Percentiles rank a stretch among this genome's conserved stretches.
Conservation (phyloP, 1,140 invertebrate genomes). For the Neodiprion fabricii region DNA sequence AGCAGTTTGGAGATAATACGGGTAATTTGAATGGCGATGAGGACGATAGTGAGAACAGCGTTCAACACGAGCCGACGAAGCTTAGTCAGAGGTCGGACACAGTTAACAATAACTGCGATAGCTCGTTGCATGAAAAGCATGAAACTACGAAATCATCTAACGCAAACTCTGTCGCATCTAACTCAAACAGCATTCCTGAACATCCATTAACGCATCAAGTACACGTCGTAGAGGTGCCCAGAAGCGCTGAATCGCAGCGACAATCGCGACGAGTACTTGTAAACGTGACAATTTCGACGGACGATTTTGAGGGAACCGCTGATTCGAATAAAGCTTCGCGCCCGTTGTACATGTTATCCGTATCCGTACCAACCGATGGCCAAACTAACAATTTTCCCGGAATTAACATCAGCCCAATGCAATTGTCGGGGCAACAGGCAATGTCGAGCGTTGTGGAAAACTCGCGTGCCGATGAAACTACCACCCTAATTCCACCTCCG, state of each 20-base stretch:
- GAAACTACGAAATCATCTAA: constrained; percentile 20
- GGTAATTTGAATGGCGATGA: background rate
- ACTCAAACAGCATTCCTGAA: background rate
- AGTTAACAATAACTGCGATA: background rate
- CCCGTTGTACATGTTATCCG: constrained; percentile 75
- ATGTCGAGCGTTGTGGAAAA: constrained; percentile 34
- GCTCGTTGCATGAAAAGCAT: constrained; percentile 20
- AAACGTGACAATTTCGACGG: constrained; percentile 77
- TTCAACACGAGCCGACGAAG: background rate
- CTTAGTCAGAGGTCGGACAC: background rate
- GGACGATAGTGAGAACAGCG: background rate
- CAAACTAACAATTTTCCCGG: constrained; percentile 61
- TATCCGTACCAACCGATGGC: constrained; percentile 71
- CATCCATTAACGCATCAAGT: constrained; percentile 25
- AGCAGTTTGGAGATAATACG: constrained; percentile 19
- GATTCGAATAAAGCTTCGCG: constrained; percentile 63
- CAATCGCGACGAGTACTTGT: constrained; percentile 69
- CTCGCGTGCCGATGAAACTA: constrained; percentile 36
- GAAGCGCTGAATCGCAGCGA: constrained; percentile 21
- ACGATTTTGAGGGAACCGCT: constrained; percentile 49
- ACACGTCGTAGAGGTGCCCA: constrained; percentile 30
- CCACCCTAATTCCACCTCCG: constrained; percentile 35
- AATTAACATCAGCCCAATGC: constrained; percentile 65
- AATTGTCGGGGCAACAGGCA: constrained; percentile 32
- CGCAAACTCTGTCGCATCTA: constrained; percentile 8